phyloP scores from a whole-genome alignment of 2,113 vertebrate genomes.

The Felis catus region F.catus_Fca126_mat1.0 CM031414.1:27941001-27941500 shows the following conservation, averaged over 20 bases:
- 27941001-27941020: neutral
- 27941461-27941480: neutral
- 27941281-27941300: neutral
- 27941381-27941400: neutral
- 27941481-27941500: neutral
- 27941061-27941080: neutral
- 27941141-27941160: neutral
- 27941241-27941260: neutral
- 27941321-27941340: neutral
- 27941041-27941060: neutral
- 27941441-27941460: neutral
- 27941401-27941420: neutral
- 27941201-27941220: accelerated
- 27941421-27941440: neutral
- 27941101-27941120: neutral
- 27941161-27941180: accelerated
- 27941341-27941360: neutral
- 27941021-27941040: neutral
- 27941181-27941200: neutral
- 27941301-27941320: neutral
- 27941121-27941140: neutral
- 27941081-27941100: neutral
- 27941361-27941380: too few relatives aligned
- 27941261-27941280: neutral
- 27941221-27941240: neutral